Evolutionary conservation across 2,888 invertebrate genomes (phyloP), one percentile per base, ranked within the genome.

Genomic region (Netelia fuscicornis): DNA sequence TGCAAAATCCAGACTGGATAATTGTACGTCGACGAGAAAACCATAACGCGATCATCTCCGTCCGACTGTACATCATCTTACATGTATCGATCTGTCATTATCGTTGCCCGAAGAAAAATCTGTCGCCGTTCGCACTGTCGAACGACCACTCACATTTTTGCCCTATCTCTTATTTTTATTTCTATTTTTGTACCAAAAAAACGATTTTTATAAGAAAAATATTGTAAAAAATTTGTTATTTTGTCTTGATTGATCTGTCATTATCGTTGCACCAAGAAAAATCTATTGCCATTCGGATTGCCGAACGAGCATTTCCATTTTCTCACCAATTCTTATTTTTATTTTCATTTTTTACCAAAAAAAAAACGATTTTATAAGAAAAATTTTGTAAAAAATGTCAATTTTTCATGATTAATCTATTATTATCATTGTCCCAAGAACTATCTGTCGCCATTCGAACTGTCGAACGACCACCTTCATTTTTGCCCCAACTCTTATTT

Each of bases 1-100:
- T 70, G 56, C 25, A 76, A 37, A 56, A 70, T 71, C 68, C 76
- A 82, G 81, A 82, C 76, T 72, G 81, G 71, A 76, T 82, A 82
- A 82, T 76, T 82, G 65, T 30, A 62, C 70, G 71, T 70, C 76
- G 56, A 64, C 30, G 64, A 56, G 30, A 48, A 64, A 44, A 64
- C 77, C 70, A 71, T 64, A 76, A 77, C 76, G 65, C 76, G 70
- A 77, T 82, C 76, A 64, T 82, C 71, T 58, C 30, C 52, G 62
- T 48, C 70, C 13, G 25, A 52, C 17, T 13, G 48, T 52, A n/a
- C 48, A 70, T 78, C 68, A 60, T 48, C 42, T 48, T 2, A 60
- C 78, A 13, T 48, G 68, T 37, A 78, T 60, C 25, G 68, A 70
- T 60, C 20, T 62, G 20, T n/a, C 30, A 30, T 78, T 68, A 58